phyloP scores from a whole-genome alignment of 2,888 invertebrate genomes.

The Tetragonula carbonaria region DNA sequence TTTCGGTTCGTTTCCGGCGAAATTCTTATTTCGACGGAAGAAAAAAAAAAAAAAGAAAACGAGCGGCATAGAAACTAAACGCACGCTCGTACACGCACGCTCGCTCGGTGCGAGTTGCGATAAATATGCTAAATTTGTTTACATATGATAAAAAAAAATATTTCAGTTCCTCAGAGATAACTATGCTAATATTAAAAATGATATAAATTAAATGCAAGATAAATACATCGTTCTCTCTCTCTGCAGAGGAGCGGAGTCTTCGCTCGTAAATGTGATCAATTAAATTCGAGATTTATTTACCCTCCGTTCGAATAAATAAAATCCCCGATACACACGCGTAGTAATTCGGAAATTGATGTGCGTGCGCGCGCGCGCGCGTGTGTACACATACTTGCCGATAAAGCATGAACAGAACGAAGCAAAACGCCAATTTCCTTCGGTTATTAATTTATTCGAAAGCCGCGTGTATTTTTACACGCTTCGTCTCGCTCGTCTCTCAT shows the following conservation, averaged over 20 bases:
- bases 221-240: too few species aligned
- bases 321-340: neutral
- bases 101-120: neutral
- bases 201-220: neutral
- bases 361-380: too few species aligned
- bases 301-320: neutral
- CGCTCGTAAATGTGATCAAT: neutral
- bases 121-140: neutral
- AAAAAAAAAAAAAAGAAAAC: too few species aligned
- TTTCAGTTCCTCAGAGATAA: constrained; percentile 1
- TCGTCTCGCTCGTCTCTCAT: rapidly evolving
- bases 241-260: neutral
- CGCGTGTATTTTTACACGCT: neutral
- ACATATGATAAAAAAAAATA: neutral
- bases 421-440: neutral
- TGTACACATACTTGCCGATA: neutral
- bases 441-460: neutral
- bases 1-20: neutral
- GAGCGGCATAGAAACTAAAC: too few species aligned
- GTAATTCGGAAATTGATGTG: neutral
- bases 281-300: neutral
- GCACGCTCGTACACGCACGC: neutral
- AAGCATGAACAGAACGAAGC: too few species aligned
- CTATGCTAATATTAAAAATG: neutral
- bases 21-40: neutral